phyloP scores from a whole-genome alignment of 2,797 vertebrate species.

The Manis javanica region DNA sequence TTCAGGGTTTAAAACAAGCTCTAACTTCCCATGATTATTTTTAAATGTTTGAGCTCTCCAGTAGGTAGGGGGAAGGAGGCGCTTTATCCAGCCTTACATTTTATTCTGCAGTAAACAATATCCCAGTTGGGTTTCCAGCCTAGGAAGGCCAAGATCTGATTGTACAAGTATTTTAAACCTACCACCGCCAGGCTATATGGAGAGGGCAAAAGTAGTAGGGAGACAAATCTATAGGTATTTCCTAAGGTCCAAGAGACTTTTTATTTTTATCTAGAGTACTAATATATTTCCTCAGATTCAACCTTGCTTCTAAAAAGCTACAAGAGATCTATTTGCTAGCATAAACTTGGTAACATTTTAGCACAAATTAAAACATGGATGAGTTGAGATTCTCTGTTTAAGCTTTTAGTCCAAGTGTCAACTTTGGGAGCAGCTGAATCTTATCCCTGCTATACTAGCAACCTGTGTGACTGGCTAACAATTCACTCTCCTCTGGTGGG shows the following conservation, averaged over 20 bases:
- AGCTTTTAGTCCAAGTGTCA: neutral
- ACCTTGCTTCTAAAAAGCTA: neutral
- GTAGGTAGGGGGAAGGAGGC: neutral
- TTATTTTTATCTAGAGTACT: neutral
- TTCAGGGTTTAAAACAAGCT: neutral
- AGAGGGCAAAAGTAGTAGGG: neutral
- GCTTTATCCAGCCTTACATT: neutral
- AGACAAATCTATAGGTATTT: neutral
- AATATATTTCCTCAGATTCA: neutral
- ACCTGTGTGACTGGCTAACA: neutral
- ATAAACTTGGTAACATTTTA: neutral
- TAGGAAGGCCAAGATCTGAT: conserved; percentile 4
- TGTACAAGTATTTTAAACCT: neutral
- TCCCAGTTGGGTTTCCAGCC: neutral
- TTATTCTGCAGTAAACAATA: neutral
- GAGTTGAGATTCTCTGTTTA: neutral
- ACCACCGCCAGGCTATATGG: neutral
- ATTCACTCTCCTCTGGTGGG: rapidly evolving
- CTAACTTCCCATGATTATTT: neutral
- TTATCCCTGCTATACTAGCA: neutral
- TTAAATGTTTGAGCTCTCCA: neutral
- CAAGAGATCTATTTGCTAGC: neutral
- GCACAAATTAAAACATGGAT: neutral
- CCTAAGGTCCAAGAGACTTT: neutral
- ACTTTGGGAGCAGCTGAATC: neutral